Evolutionary conservation across 2,888 invertebrate genomes (phyloP).

Genomic region (Ennomos quercinarius): DNA sequence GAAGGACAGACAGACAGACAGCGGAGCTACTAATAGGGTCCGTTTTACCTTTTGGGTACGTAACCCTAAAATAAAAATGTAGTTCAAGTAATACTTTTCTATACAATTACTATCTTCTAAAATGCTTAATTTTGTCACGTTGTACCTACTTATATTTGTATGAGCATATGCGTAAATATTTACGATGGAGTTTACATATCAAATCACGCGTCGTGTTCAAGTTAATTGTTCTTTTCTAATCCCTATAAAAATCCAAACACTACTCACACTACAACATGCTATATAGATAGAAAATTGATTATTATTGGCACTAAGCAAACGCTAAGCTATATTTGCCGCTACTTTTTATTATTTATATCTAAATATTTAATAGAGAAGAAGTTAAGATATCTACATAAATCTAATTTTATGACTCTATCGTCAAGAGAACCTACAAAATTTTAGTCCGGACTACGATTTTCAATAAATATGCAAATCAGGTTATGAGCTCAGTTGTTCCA

Average conservation of each 20-base stretch:
- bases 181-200: not conserved
- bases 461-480: slow-evolving; percentile 70
- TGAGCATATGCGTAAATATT: too few relatives aligned
- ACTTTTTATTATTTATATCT: slow-evolving; percentile 49
- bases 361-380: slow-evolving; percentile 55
- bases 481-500: slow-evolving; percentile 62
- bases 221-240: slow-evolving; percentile 57
- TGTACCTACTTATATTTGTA: too few relatives aligned
- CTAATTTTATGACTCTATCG: slow-evolving; percentile 57
- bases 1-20: too few relatives aligned
- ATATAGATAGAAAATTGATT: slow-evolving; percentile 50
- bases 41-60: too few relatives aligned
- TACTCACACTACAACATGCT: slow-evolving; percentile 67
- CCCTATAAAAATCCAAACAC: slow-evolving; percentile 70
- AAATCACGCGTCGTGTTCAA: slow-evolving; percentile 58
- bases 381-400: slow-evolving; percentile 52
- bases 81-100: not conserved
- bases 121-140: too few relatives aligned
- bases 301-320: slow-evolving; percentile 54
- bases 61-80: not conserved
- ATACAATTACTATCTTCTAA: too few relatives aligned
- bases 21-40: too few relatives aligned
- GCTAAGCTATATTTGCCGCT: slow-evolving; percentile 58
- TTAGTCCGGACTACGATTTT: slow-evolving; percentile 64
- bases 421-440: slow-evolving; percentile 53